Percentiles rank a stretch among this genome's conserved stretches.
phyloP scores from a whole-genome alignment of 1,140 invertebrate species.

The Reticulitermes speratus region DNA sequence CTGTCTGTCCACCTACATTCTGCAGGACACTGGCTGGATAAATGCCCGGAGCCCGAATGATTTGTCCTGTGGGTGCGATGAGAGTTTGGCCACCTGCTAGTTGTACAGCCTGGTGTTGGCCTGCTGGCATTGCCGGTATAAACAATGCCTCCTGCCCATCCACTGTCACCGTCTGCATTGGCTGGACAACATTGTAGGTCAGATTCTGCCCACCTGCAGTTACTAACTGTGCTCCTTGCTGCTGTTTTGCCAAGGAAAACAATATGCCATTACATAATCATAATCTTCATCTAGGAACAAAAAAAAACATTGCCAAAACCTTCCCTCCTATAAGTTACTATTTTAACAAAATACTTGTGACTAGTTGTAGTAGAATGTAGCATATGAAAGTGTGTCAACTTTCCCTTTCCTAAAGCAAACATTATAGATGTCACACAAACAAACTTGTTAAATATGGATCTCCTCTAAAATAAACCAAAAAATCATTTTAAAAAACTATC shows the following conservation, averaged over 20 bases:
- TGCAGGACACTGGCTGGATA: conserved; percentile 57
- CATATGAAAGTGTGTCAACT: not conserved
- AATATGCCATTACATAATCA: conserved; percentile 46
- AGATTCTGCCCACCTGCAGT: conserved; percentile 48
- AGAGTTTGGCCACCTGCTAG: conserved; percentile 46
- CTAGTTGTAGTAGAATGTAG: not conserved
- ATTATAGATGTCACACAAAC: not conserved
- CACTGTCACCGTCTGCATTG: conserved; percentile 86
- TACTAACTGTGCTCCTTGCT: conserved; percentile 48
- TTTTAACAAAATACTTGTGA: not conserved
- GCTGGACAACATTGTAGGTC: conserved; percentile 62
- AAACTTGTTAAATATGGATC: too few relatives aligned
- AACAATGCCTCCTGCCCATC: conserved; percentile 91
- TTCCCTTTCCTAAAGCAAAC: conserved; percentile 18
- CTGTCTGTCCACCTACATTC: conserved; percentile 55
- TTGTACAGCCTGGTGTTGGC: conserved; percentile 37
- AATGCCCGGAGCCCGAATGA: conserved; percentile 57
- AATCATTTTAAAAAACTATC: not conserved
- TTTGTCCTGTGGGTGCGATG: conserved; percentile 59
- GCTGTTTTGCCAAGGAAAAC: conserved; percentile 33
- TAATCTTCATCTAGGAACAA: not conserved
- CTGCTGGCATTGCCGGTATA: conserved; percentile 57
- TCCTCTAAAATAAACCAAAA: not conserved
- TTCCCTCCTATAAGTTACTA: not conserved
- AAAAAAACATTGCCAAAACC: conserved; percentile 16